Evolutionary conservation across 2,113 vertebrate species (phyloP).

Genomic region (Apteryx mantelli): DNA sequence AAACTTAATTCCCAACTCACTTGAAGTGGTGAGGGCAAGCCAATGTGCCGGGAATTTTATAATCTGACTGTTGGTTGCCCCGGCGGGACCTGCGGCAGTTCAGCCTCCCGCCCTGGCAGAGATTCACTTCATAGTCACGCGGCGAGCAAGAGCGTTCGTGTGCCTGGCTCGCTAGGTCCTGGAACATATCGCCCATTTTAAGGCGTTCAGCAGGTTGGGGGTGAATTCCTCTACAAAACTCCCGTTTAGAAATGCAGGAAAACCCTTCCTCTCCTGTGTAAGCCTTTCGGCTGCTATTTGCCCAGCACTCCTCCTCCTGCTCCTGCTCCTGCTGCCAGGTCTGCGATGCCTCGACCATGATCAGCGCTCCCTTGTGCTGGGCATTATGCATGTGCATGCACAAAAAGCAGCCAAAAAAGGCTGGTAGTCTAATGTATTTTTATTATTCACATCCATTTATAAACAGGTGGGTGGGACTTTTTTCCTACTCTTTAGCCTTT

Average conservation of each 20-base stretch:
- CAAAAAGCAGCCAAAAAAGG: not conserved
- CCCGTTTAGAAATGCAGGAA: not conserved
- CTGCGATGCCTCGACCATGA: not conserved
- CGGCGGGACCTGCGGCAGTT: not conserved
- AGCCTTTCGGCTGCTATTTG: not conserved
- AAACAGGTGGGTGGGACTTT: not conserved
- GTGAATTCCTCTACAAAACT: not conserved
- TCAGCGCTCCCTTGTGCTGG: fast-evolving
- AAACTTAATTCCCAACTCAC: not conserved
- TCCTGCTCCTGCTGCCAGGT: not conserved
- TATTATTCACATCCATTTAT: not conserved
- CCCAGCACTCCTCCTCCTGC: not conserved
- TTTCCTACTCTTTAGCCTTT: not conserved
- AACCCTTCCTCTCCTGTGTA: not conserved
- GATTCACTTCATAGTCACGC: not conserved
- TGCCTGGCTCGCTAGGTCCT: not conserved
- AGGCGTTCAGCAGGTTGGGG: not conserved
- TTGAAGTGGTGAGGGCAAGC: not conserved
- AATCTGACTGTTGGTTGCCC: not conserved
- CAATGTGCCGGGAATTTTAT: not conserved
- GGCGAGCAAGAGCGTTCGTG: fast-evolving
- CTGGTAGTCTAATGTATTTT: not conserved
- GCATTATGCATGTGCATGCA: fast-evolving
- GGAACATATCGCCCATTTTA: not conserved
- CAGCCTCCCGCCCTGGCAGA: not conserved